Evolutionary conservation across 2,797 vertebrate genomes (phyloP).

Genomic region (Falco peregrinus): DNA sequence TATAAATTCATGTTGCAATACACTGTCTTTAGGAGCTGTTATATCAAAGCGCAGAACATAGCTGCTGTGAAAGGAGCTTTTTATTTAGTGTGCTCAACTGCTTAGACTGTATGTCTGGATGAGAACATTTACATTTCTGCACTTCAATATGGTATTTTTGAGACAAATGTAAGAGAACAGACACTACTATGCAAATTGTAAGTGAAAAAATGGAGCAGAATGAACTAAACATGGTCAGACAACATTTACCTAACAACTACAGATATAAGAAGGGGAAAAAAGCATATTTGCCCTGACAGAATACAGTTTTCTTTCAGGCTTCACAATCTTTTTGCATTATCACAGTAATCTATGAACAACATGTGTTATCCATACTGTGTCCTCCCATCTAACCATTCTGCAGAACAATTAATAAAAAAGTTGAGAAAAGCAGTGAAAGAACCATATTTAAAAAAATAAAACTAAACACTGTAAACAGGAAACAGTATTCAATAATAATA

Average conservation of each 20-base stretch:
- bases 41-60: conserved; percentile 7
- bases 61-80: neutral
- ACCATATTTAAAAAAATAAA: neutral
- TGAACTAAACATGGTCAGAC: neutral
- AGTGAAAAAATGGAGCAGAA: conserved; percentile 35
- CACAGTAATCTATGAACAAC: neutral
- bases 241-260: conserved; percentile 18
- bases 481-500: neutral
- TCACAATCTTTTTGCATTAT: neutral
- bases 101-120: neutral
- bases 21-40: neutral
- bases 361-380: neutral
- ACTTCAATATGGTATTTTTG: neutral
- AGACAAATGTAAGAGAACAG: neutral
- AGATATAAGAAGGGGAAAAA: neutral
- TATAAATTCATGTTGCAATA: conserved; percentile 12
- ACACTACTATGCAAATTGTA: conserved; percentile 3
- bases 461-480: neutral
- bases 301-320: neutral
- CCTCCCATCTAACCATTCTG: neutral
- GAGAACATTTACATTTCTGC: neutral
- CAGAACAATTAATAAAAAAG: neutral
- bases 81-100: conserved; percentile 16
- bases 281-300: neutral
- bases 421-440: neutral